phyloP scores from a whole-genome alignment of 2,797 vertebrate genomes.

The Siniperca obscura region DNA sequence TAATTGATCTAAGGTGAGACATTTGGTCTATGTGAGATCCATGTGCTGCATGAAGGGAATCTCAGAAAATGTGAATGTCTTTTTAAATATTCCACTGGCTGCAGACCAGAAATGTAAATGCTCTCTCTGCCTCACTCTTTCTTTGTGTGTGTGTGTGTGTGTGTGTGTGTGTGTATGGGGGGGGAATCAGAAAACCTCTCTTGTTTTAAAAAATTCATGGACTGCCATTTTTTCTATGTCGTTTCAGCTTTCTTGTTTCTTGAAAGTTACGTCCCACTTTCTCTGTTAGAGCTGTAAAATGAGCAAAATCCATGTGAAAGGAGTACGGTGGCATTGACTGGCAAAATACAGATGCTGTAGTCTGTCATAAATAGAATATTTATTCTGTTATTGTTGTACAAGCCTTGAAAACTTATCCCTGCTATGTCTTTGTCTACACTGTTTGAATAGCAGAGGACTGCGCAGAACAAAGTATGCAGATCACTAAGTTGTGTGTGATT shows the following conservation, averaged over 20 bases:
- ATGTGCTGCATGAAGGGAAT: background rate
- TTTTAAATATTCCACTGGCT: constrained; percentile 57
- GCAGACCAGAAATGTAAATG: constrained; percentile 54
- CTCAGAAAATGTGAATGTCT: constrained; percentile 32
- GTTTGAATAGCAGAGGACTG: constrained; percentile 5
- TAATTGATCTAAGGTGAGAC: background rate
- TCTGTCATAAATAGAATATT: constrained; percentile 25
- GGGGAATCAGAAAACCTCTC: constrained; percentile 53
- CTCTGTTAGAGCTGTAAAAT: constrained; percentile 1
- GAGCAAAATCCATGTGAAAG: background rate
- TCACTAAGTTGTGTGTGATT: background rate
- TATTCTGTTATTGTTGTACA: constrained; percentile 22
- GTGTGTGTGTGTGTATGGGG: constrained; percentile 7
- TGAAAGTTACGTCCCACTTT: constrained; percentile 28
- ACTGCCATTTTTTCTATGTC: constrained; percentile 33
- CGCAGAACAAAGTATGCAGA: background rate
- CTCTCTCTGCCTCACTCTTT: constrained; percentile 9
- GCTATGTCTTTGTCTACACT: background rate
- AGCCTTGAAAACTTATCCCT: background rate
- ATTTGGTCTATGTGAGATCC: background rate
- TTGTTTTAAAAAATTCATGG: constrained; percentile 67
- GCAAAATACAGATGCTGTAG: background rate
- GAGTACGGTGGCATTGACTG: background rate
- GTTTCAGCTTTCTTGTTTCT: constrained; percentile 40
- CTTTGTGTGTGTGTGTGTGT: background rate